Conservation (phyloP, 92 coral and sea anemone species). For the Zoanthus gigantus region DNA sequence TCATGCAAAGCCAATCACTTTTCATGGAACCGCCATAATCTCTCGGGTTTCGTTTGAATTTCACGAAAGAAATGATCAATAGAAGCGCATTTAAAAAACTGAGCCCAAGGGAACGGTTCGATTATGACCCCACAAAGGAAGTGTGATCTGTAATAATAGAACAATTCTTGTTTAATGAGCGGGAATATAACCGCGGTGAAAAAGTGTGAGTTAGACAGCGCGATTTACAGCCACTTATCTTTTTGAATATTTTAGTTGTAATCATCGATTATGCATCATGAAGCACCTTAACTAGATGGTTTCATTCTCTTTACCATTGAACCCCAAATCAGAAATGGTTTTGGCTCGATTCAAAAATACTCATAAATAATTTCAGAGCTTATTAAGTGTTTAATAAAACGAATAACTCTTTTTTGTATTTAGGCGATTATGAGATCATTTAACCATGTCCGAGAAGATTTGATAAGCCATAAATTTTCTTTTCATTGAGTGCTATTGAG, state of each 20-base stretch:
- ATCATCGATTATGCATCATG: not conserved
- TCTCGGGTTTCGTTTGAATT: not conserved
- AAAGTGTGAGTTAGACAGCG: not conserved
- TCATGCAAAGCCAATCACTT: conserved; percentile 24
- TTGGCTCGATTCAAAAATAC: not conserved
- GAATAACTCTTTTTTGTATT: conserved; percentile 11
- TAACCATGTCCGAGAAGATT: not conserved
- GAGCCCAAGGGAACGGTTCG: conserved; percentile 37
- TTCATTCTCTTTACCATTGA: not conserved
- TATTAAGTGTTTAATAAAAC: conserved; percentile 44
- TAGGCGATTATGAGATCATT: conserved; percentile 31
- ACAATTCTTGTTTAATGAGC: not conserved
- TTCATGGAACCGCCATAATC: conserved; percentile 21
- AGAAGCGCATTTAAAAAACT: conserved; percentile 12
- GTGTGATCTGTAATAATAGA: conserved; percentile 27
- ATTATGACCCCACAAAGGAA: conserved; percentile 39
- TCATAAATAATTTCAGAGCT: conserved; percentile 13
- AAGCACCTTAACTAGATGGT: not conserved
- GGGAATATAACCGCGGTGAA: conserved; percentile 30
- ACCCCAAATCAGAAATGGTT: not conserved
- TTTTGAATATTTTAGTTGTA: not conserved
- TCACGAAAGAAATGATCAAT: conserved; percentile 29
- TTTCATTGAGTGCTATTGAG: not conserved
- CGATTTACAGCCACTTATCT: not conserved
- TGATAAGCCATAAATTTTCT: not conserved